phyloP scores from a whole-genome alignment of 2,113 vertebrate genomes.

The Sprattus sprattus region DNA sequence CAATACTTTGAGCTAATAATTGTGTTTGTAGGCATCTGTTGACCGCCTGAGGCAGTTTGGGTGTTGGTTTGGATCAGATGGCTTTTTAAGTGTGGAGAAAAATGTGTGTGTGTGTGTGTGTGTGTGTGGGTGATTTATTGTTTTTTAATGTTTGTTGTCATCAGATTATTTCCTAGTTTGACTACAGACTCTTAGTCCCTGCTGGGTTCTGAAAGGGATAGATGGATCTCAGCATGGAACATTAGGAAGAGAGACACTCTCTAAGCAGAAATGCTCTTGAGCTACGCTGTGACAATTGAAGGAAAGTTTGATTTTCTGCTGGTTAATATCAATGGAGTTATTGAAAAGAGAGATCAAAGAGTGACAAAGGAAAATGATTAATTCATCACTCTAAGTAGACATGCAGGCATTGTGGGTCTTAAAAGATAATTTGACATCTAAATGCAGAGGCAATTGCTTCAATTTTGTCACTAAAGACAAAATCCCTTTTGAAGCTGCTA shows the following conservation, averaged over 20 bases:
- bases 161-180: neutral
- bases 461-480: slow-evolving; percentile 41
- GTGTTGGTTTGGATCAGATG: neutral
- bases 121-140: too few relatives aligned
- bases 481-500: slow-evolving; percentile 27
- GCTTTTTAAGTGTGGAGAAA: neutral
- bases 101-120: neutral
- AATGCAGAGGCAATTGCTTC: slow-evolving; percentile 49
- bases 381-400: neutral
- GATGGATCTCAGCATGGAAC: neutral
- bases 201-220: neutral
- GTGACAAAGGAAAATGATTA: neutral
- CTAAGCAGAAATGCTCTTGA: neutral
- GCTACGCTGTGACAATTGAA: neutral
- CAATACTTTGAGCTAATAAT: neutral
- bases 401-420: slow-evolving; percentile 18
- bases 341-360: neutral
- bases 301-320: neutral
- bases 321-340: neutral
- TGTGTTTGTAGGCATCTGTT: neutral
- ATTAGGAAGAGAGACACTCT: neutral
- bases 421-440: slow-evolving; percentile 42
- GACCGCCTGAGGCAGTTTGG: neutral
- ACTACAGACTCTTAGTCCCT: neutral
- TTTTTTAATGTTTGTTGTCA: neutral